Evolutionary conservation across 1,140 invertebrate genomes (phyloP).

Genomic region (Drosophila micromelanica): DNA sequence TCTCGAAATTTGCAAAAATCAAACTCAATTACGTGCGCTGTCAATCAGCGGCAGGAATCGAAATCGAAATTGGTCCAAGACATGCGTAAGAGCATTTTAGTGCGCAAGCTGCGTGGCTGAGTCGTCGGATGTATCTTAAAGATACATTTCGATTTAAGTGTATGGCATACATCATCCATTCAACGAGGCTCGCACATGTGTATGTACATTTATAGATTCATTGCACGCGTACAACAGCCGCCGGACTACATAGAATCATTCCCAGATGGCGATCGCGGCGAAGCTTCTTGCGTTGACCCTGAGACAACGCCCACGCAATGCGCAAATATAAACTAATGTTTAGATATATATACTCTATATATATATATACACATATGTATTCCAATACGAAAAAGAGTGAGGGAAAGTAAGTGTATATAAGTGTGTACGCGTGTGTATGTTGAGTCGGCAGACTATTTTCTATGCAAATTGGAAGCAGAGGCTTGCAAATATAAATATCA

Average conservation of each 20-base stretch:
- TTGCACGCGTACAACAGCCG: constrained; percentile 54
- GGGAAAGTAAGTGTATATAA: background rate
- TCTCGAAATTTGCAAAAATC: constrained; percentile 76
- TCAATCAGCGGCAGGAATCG: constrained; percentile 75
- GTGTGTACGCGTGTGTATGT: constrained; percentile 6
- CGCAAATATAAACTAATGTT: constrained; percentile 75
- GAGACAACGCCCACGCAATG: constrained; percentile 74
- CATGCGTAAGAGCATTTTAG: constrained; percentile 70
- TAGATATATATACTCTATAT: constrained; percentile 24
- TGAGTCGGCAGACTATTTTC: background rate
- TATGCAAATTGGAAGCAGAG: background rate
- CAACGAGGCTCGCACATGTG: constrained; percentile 46
- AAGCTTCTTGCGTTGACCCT: constrained; percentile 64
- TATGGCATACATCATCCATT: constrained; percentile 75
- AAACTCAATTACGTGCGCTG: constrained; percentile 78
- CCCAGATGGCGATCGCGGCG: constrained; percentile 46
- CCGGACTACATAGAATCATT: constrained; percentile 15
- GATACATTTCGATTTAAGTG: constrained; percentile 79
- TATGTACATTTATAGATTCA: constrained; percentile 37
- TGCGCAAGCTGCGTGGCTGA: constrained; percentile 28
- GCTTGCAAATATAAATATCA: constrained; percentile 7
- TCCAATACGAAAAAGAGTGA: background rate
- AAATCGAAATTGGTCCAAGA: constrained; percentile 49
- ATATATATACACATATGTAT: constrained; percentile 15
- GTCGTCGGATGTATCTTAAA: constrained; percentile 52